Evolutionary conservation across 2,888 invertebrate species (phyloP).

Genomic region (Disparrhopalites patrizii): DNA sequence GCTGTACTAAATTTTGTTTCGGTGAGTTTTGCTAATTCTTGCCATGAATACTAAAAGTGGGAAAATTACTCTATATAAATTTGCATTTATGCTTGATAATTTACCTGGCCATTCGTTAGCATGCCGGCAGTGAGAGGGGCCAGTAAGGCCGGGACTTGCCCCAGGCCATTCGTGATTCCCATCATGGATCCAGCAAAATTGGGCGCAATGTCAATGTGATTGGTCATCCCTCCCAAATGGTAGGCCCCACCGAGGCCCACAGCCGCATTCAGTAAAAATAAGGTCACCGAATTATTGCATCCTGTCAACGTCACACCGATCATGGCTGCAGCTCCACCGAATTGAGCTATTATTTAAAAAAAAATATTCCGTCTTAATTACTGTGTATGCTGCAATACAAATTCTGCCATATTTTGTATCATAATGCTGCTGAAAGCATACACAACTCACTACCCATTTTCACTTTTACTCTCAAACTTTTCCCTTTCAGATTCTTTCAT

Average conservation of each 20-base stretch:
- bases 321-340: constrained; percentile 66
- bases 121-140: constrained; percentile 71
- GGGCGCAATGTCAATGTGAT: constrained; percentile 80
- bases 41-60: no score
- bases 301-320: constrained; percentile 66
- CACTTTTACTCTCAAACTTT: no score
- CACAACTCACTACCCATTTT: no score
- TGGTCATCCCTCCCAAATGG: constrained; percentile 77
- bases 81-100: no score
- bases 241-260: constrained; percentile 73
- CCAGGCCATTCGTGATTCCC: constrained; percentile 73
- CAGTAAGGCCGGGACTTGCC: constrained; percentile 74
- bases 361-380: no score
- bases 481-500: no score
- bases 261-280: constrained; percentile 61
- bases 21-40: no score
- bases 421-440: no score
- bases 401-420: no score
- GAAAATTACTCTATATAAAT: no score
- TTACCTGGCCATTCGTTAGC: constrained; percentile 71
- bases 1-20: no score
- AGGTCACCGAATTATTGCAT: constrained; percentile 62
- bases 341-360: constrained; percentile 56
- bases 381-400: no score
- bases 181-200: constrained; percentile 76